Percentiles rank a stretch among this genome's conserved stretches.
Conservation (phyloP, 2,797 vertebrate genomes). For the Zalophus californianus region DNA sequence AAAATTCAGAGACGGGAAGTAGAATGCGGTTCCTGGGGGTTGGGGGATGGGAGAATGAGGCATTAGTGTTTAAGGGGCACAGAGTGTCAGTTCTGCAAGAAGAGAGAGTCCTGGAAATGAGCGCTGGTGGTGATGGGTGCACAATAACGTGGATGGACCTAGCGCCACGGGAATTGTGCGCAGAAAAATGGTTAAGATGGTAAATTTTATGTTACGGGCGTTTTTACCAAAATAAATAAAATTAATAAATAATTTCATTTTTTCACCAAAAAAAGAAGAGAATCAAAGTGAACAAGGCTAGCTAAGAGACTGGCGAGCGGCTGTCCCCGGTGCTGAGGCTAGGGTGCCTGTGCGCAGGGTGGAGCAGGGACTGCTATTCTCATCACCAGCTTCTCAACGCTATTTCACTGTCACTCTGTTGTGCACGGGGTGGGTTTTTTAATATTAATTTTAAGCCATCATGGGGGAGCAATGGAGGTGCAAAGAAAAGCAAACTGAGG, state of each 20-base stretch:
- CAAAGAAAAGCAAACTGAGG: not conserved
- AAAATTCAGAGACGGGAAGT: not conserved
- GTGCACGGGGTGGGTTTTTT: slow-evolving; percentile 15
- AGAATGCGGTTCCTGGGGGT: not conserved
- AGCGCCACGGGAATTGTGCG: too few relatives aligned
- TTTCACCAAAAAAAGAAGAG: not conserved
- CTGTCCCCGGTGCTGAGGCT: not conserved
- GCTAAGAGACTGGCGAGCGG: not conserved
- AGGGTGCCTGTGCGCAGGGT: rapidly evolving
- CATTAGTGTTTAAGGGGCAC: not conserved
- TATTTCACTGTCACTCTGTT: slow-evolving; percentile 31
- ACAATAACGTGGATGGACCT: not conserved
- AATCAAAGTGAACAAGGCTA: not conserved
- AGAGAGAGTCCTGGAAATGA: not conserved
- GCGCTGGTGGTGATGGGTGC: rapidly evolving
- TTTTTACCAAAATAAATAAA: slow-evolving; percentile 18
- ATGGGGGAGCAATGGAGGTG: slow-evolving; percentile 12
- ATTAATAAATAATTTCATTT: not conserved
- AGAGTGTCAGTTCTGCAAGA: not conserved
- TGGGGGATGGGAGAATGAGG: rapidly evolving
- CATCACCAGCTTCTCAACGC: not conserved
- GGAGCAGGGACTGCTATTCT: not conserved
- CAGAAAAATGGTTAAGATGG: not conserved
- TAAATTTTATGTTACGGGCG: not conserved
- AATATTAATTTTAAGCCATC: slow-evolving; percentile 70